Evolutionary conservation across 2,113 vertebrate genomes (phyloP), one percentile per base, ranked within the genome.

Genomic region (Tragelaphus scriptus): DNA sequence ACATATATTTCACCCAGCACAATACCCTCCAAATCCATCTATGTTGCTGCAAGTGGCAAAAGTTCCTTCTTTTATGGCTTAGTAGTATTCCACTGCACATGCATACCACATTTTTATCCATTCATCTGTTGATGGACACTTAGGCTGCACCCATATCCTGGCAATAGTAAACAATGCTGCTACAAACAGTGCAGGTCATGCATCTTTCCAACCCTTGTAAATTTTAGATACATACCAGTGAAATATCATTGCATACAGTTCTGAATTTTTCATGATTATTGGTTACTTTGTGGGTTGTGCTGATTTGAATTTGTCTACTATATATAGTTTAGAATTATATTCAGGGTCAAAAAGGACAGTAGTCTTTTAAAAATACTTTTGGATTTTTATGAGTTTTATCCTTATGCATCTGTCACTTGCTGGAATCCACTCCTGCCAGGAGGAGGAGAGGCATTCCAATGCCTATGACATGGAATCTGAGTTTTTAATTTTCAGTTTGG

Each of bases 381-480:
- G 96, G 80, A n/a, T 98, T 98, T 98, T 98, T 96, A 97, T 75
- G 94, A 97, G 88, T 98, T 98, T 98, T 98, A 80, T 98, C 97
- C 97, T 98, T 98, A 97, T 91, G 94, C 98, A 98, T 98, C 97
- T 98, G 98, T 98, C 98, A 96, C 96, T 98, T 98, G 98, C 98
- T 98, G 98, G 98, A 98, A 98, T 95, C 44, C 71, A 0, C 95
- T 98, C 98, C 98, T 98, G 96, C 95, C 87, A 4, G 91, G 61
- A 98, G 97, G 92, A 96, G 96, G 95, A 95, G 97, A 98, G 89
- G 97, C 96, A 82, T 91, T 97, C 63, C 94, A 97, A 89, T 97
- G 91, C 90, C 97, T 95, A 0, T 59, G 95, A 94, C 96, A 71
- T 82, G 51, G 19, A 82, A n/a, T 82, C 80, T 55, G 19, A n/a